Base-by-base conservation (phyloP, 2,797 vertebrate genomes). In the Jordanella pulchra region DNA sequence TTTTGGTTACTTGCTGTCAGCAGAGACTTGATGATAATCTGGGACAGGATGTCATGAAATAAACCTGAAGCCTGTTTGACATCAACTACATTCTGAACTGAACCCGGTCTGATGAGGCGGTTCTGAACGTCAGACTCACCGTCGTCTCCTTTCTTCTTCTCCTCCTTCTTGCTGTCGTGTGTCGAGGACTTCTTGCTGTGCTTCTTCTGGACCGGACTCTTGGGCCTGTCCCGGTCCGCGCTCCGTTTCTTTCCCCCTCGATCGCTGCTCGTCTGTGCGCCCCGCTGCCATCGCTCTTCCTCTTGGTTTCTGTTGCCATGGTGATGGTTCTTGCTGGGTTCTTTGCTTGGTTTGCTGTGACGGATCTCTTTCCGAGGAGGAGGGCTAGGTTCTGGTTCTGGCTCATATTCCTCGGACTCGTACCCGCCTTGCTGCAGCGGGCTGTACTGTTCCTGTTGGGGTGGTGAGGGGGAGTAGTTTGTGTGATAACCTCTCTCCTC, bases 341-440 rank as follows among this genome's bases (percentile, higher is more conserved):
- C 92, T 87, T 86, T 94, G 84, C 83, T 88, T 2, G 80, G 81
- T 82, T 93, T 95, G 63, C 72, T 28, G 56, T 91, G 91, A 56
- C 85, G 88, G 73, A 76, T 68, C 63, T 94, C 92, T 75, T 93
- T 93, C 60, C 87, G 91, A 32, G 87, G 80, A 27, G 91, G 92
- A 79, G 80, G 91, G 80, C 83, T 89, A 10, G 89, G 75, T 58
- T 86, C 74, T 0, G 79, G 84, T 4, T 85, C 80, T 0, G 83
- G 89, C 60, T 93, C 93, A 7, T 94, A 95, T 48, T 91, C 94
- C 4, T 94, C 94, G 0, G 92, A 95, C 71, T 91, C 92, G 81
- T 94, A 95, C 2, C 78, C 89, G 39, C 84, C 77, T 47, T 21
- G 78, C 56, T 77, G 89, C 3, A 82, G 84, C 13, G 90, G 81